Percentiles rank a stretch among this genome's conserved stretches.
Conservation (phyloP, 1,140 invertebrate genomes). For the Rhagoletis pomonella region DNA sequence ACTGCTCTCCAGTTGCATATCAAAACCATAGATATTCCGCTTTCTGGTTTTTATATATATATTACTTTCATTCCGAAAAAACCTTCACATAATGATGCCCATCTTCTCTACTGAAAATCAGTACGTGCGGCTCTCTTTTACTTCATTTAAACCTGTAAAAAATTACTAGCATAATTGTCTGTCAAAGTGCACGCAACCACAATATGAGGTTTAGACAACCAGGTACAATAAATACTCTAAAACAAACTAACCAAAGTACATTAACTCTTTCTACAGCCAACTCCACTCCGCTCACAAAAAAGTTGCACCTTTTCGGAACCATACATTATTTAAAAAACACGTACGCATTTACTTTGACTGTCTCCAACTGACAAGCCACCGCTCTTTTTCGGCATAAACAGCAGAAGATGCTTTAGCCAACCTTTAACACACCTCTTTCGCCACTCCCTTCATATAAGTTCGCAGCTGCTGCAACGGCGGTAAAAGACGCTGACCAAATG, state of each 20-base stretch:
- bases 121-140: too few species aligned
- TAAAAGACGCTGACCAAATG: conserved; percentile 63
- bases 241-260: neutral
- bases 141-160: neutral
- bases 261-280: neutral
- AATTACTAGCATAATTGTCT: neutral
- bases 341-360: conserved; percentile 40
- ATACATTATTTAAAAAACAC: conserved; percentile 22
- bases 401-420: conserved; percentile 20
- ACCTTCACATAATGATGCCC: too few species aligned
- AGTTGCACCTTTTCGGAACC: neutral
- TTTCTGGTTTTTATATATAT: too few species aligned
- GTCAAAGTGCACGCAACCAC: conserved; percentile 16
- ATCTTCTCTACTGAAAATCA: too few species aligned
- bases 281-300: neutral
- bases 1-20: too few species aligned
- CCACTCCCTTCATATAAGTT: neutral
- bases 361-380: neutral
- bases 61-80: too few species aligned
- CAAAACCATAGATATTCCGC: too few species aligned
- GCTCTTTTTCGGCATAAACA: neutral
- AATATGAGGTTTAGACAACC: neutral
- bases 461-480: neutral
- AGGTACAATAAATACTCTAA: neutral
- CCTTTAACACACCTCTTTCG: neutral